These are phyloP conservation scores for Otolemur garnettii DNA, from an alignment of 2,113 vertebrate species.

Conservation along the genomic window DNA sequence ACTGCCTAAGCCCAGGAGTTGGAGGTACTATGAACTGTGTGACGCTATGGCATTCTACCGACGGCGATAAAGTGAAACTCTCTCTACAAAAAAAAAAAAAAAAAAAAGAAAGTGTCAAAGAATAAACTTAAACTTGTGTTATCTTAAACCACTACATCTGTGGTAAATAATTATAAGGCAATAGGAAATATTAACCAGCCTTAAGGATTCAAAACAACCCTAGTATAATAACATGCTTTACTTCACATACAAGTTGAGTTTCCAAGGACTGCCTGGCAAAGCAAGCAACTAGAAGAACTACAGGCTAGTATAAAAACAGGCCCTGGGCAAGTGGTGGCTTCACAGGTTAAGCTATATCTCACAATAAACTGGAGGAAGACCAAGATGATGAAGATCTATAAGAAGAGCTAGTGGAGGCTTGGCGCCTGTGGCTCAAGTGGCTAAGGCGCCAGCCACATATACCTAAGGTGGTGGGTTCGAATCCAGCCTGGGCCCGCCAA, in stretches of 20 bases:
- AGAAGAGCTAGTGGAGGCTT: neutral
- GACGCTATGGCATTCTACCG: too few relatives aligned
- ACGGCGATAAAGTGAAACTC: too few relatives aligned
- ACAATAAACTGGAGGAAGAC: constrained; percentile 6
- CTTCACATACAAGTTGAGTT: neutral
- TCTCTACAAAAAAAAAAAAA: too few relatives aligned
- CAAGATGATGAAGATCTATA: neutral
- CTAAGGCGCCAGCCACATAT: too few relatives aligned
- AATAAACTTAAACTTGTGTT: neutral
- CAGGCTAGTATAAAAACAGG: neutral
- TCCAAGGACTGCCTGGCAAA: neutral
- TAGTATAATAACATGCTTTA: constrained; percentile 25
- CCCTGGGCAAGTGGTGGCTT: neutral
- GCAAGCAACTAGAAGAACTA: neutral
- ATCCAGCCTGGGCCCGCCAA: too few relatives aligned
- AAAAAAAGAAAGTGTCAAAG: neutral
- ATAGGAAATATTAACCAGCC: neutral
- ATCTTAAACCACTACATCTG: neutral
- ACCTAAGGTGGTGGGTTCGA: too few relatives aligned
- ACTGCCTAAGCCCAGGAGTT: too few relatives aligned
- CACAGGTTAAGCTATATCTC: neutral
- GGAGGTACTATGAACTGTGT: too few relatives aligned
- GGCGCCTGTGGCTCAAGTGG: too few relatives aligned
- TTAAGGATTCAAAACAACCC: constrained; percentile 32
- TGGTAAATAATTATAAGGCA: neutral